Percentiles rank a stretch among this genome's conserved stretches.
phyloP scores from a whole-genome alignment of 2,113 vertebrate species.

The Garra rufa region DNA sequence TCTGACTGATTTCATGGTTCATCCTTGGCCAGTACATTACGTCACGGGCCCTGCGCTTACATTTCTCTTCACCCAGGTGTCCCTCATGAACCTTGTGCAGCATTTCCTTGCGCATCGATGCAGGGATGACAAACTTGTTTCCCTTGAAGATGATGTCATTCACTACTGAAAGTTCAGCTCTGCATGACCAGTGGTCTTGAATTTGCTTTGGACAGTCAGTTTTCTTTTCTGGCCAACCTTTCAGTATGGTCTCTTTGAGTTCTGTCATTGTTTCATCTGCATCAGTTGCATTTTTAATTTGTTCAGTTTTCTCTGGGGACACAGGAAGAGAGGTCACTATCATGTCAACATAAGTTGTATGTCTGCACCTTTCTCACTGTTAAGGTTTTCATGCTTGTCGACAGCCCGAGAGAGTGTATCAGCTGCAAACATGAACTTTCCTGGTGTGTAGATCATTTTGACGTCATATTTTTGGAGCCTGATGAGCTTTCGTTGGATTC shows the following conservation, averaged over 20 bases:
- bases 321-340: constrained; percentile 2
- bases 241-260: neutral
- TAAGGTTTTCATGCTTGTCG: constrained; percentile 6
- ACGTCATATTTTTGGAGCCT: constrained; percentile 34
- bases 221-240: neutral
- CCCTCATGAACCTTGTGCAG: too few relatives aligned
- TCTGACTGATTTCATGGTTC: too few relatives aligned
- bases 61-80: too few relatives aligned
- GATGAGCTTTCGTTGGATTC: constrained; percentile 48
- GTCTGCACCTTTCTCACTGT: neutral
- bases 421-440: constrained; percentile 44
- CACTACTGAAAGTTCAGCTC: neutral
- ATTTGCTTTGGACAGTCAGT: neutral
- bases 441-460: constrained; percentile 41
- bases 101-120: too few relatives aligned
- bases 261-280: constrained; percentile 16
- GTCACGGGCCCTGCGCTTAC: too few relatives aligned
- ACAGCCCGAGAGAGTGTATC: constrained; percentile 42
- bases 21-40: too few relatives aligned
- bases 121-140: too few relatives aligned
- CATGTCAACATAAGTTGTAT: constrained; percentile 52
- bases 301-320: constrained; percentile 29
- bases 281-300: constrained; percentile 31
- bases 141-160: too few relatives aligned
- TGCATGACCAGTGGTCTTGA: neutral